phyloP scores from a whole-genome alignment of 2,888 invertebrate species.

The Apamea crenata region DNA sequence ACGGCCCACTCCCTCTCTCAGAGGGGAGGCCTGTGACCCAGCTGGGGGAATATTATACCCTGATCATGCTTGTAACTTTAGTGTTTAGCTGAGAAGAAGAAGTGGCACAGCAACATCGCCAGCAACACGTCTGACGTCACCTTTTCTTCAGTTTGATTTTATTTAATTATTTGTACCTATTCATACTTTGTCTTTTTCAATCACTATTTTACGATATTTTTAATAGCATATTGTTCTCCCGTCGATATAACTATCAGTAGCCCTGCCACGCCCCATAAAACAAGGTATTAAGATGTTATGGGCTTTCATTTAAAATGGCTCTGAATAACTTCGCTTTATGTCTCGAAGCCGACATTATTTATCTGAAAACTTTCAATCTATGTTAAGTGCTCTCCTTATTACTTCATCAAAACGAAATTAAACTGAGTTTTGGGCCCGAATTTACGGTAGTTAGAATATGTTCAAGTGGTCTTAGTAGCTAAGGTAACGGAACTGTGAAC shows the following conservation, averaged over 20 bases:
- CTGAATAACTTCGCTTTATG: slow-evolving; percentile 52
- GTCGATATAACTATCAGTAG: slow-evolving; percentile 18
- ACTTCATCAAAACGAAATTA: slow-evolving; percentile 61
- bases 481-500: background rate
- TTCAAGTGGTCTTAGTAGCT: background rate
- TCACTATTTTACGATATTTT: slow-evolving; percentile 7
- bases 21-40: background rate
- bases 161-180: background rate
- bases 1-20: background rate
- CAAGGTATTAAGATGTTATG: slow-evolving; percentile 53
- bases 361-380: slow-evolving; percentile 64
- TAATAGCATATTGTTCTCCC: slow-evolving; percentile 12
- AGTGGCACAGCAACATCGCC: background rate
- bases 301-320: slow-evolving; percentile 45
- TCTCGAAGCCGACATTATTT: slow-evolving; percentile 56
- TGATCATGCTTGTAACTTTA: background rate
- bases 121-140: too few relatives aligned
- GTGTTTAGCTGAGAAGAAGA: background rate
- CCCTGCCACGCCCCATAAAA: slow-evolving; percentile 41
- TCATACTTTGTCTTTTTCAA: background rate
- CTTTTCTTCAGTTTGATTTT: background rate
- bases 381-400: slow-evolving; percentile 56
- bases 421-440: slow-evolving; percentile 30
- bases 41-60: background rate
- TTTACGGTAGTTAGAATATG: slow-evolving; percentile 18